Evolutionary conservation across 2,888 invertebrate species (phyloP).

Genomic region (Ypsolopha scabrella): DNA sequence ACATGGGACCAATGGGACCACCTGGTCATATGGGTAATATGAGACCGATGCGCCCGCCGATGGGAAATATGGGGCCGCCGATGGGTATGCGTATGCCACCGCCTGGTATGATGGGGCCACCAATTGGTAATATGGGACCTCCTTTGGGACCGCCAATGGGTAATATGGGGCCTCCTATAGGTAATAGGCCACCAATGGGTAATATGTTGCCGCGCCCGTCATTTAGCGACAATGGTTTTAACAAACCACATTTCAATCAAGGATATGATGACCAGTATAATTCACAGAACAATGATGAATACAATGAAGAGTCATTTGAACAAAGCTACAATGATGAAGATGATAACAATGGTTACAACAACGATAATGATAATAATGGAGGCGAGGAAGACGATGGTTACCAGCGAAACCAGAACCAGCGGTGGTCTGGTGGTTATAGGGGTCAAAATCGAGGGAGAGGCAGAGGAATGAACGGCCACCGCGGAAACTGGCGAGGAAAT

Average conservation of each 20-base stretch:
- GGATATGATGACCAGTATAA: slow-evolving; percentile 41
- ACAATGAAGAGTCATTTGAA: slow-evolving; percentile 34
- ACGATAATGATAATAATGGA: slow-evolving; percentile 40
- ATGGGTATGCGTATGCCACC: slow-evolving; percentile 16
- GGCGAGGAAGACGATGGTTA: slow-evolving; percentile 34
- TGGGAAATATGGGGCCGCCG: slow-evolving; percentile 20
- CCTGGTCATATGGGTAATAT: slow-evolving; percentile 9
- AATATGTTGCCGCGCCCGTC: slow-evolving; percentile 28
- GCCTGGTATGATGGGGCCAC: slow-evolving; percentile 25
- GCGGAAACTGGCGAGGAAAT: slow-evolving; percentile 20
- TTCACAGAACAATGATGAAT: slow-evolving; percentile 39
- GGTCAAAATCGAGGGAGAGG: slow-evolving; percentile 45
- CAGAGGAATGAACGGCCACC: slow-evolving; percentile 47
- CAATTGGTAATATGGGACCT: slow-evolving; percentile 22
- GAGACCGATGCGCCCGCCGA: slow-evolving; percentile 16
- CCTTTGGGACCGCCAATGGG: slow-evolving; percentile 10
- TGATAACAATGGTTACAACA: slow-evolving; percentile 10
- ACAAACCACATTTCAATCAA: slow-evolving; percentile 45
- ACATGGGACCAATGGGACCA: slow-evolving; percentile 8
- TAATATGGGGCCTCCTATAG: slow-evolving; percentile 23
- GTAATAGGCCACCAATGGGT: slow-evolving; percentile 12
- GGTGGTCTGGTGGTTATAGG: slow-evolving; percentile 47
- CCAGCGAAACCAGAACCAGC: slow-evolving; percentile 28
- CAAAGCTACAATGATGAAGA: slow-evolving; percentile 25
- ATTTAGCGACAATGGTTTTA: slow-evolving; percentile 50